Evolutionary conservation across 1,140 invertebrate genomes (phyloP).

Genomic region (Drosophila baimaii): DNA sequence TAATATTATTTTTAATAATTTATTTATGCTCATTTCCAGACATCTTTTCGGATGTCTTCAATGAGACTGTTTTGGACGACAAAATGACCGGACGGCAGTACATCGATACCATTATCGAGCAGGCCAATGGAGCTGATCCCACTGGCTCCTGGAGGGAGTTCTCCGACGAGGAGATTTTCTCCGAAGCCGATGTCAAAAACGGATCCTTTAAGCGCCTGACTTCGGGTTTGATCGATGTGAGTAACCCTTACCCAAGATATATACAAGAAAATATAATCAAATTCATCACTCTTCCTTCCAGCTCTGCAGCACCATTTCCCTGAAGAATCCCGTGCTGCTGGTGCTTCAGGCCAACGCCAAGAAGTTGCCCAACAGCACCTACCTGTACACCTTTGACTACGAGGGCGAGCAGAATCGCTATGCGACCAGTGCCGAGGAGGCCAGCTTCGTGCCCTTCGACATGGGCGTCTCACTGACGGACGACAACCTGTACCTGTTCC

Average conservation of each 20-base stretch:
- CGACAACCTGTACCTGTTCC: constrained; percentile 84
- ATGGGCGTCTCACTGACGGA: constrained; percentile 80
- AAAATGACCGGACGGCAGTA: constrained; percentile 64
- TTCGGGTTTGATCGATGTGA: constrained; percentile 78
- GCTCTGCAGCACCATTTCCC: constrained; percentile 76
- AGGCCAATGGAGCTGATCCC: constrained; percentile 79
- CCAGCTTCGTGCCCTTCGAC: constrained; percentile 71
- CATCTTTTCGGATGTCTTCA: constrained; percentile 75
- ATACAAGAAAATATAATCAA: not conserved
- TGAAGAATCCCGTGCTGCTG: constrained; percentile 80
- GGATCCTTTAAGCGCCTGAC: constrained; percentile 69
- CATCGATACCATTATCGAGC: constrained; percentile 72
- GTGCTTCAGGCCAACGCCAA: constrained; percentile 79
- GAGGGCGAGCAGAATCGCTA: constrained; percentile 78
- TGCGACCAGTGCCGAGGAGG: constrained; percentile 47
- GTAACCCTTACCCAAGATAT: not conserved
- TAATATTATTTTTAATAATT: not conserved
- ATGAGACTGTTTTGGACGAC: constrained; percentile 71
- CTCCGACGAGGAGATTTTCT: constrained; percentile 74
- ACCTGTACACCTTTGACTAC: constrained; percentile 78
- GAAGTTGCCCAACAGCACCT: constrained; percentile 77
- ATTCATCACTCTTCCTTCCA: constrained; percentile 3
- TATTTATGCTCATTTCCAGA: constrained; percentile 43
- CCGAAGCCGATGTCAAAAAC: constrained; percentile 60
- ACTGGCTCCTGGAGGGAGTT: constrained; percentile 74